Base-by-base conservation (phyloP, 2,113 vertebrate species). In the Bathybates hornii region DNA sequence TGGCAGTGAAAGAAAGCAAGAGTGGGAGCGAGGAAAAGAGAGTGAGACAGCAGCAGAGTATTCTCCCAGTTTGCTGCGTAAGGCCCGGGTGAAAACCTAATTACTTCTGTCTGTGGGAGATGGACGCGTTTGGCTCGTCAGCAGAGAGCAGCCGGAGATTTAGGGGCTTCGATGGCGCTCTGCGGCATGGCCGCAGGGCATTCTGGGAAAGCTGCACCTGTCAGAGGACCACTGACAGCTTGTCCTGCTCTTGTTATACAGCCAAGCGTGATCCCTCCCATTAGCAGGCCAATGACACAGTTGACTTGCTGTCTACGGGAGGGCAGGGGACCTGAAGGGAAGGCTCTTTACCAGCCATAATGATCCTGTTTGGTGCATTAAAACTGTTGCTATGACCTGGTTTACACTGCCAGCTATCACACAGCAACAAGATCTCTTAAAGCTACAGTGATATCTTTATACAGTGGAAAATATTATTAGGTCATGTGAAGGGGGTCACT, bases 201-300 rank as follows among this genome's bases (percentile, higher is more conserved):
- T 92, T 91, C 54, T 93, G 94, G 92, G 91, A 91, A 91, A 59
- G 82, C 86, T 80, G 90, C 94, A 92, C 92, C 93, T 92, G 93
- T 94, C 95, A 92, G 81, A 90, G 73, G 89, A 86, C 78, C 88
- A 3, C 82, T 86, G 93, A 93, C 95, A 94, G 92, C 93, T 89
- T 91, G 91, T 89, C 91, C 84, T 83, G 89, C 87, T 90, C 90
- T 92, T 93, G 89, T 94, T 93, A 93, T 87, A 92, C 90, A 86
- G 91, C 90, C 91, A 89, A 85, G 91, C 59, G 86, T 91, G 93
- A 91, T 89, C 88, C 85, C 86, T 82, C 84, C 90, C 84, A 92
- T 94, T 93, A 94, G 92, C 86, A 83, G 89, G 85, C 91, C 93
- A 93, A 93, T 92, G 90, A 91, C 87, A 94, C 89, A 89, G 87